Evolutionary conservation across 2,888 invertebrate species (phyloP).

Genomic region (Dolomedes plantarius): DNA sequence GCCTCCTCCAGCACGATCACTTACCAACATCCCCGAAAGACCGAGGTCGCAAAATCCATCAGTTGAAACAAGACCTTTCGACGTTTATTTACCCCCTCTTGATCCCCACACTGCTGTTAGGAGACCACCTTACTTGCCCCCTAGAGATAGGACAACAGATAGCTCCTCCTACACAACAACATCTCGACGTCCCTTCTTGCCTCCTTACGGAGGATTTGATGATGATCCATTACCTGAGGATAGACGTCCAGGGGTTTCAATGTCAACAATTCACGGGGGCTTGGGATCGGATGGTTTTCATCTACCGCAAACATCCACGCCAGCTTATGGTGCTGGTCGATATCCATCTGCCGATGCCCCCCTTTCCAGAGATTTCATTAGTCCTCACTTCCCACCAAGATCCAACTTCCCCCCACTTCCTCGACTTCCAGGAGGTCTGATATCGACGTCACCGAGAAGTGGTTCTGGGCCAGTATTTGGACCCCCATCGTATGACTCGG

Average conservation of each 20-base stretch:
- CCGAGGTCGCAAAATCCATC: conserved; percentile 14
- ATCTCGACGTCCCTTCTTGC: conserved; percentile 47
- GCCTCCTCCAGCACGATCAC: neutral
- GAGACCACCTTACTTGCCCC: conserved; percentile 21
- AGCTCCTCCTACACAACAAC: conserved; percentile 14
- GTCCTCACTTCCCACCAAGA: conserved; percentile 26
- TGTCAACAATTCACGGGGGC: conserved; percentile 40
- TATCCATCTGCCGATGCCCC: conserved; percentile 20
- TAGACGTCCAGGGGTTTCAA: conserved; percentile 32
- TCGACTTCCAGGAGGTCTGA: neutral
- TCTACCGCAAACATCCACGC: conserved; percentile 9
- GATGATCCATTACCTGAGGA: conserved; percentile 39
- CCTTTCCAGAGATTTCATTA: conserved; percentile 22
- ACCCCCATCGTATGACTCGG: conserved; percentile 28
- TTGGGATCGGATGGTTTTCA: neutral
- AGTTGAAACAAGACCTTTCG: conserved; percentile 8
- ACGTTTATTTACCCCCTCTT: conserved; percentile 53
- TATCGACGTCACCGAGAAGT: neutral
- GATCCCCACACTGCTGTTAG: conserved; percentile 41
- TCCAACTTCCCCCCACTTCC: conserved; percentile 14
- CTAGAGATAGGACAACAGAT: conserved; percentile 9
- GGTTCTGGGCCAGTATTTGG: conserved; percentile 14
- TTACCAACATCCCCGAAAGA: neutral
- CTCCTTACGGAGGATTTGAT: conserved; percentile 65
- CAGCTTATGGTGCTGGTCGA: conserved; percentile 15